Base-by-base conservation (phyloP, 2,797 vertebrate genomes). In the Lateolabrax maculatus region DNA sequence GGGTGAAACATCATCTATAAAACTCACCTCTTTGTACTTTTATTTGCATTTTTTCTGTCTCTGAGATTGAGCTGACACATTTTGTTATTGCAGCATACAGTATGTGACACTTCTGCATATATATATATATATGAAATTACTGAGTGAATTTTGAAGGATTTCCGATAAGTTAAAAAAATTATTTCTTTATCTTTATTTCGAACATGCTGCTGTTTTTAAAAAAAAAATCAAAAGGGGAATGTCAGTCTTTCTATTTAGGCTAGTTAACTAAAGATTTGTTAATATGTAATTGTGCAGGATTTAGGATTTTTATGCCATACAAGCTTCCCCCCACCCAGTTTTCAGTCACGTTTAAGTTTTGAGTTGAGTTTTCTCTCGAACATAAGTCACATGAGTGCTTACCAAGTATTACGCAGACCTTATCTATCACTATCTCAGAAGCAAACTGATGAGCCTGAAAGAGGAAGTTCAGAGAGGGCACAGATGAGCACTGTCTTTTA, bases 401-500 rank as follows among this genome's bases (percentile, higher is more conserved):
- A 61, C 44, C 18, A 73, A 74, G 69, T 80, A 74, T 77, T 49
- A 71, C 19, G 25, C 55, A 44, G 56, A 69, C 7, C 41, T 87
- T 85, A 89, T 92, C 83, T 85, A 3, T 2, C 37, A 21, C 49
- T 49, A 78, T 87, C 80, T 80, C 18, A 71, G 29, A 61, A 8
- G 18, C 39, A 77, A 77, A 67, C 15, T 73, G 79, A 84, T 52
- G 53, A 78, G 41, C 15, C 25, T 44, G 29, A 69, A 79, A 72
- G 86, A 67, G 75, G 72, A 85, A 44, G 70, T 64, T 73, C 29
- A 36, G 9, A 63, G 23, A 27, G 18, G 6, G 25, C 36, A 68
- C 67, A 60, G 72, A 31, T 64, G 37, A 69, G 31, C 36, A 79
- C 75, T 89, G 81, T 86, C 43, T 86, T 84, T 87, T 73, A 72